A percentile compares a stretch with the other conserved stretches of the same genome.
These are phyloP conservation scores for Prinia subflava DNA, from an alignment of 2,113 vertebrate species.

Conservation along the genomic window DNA sequence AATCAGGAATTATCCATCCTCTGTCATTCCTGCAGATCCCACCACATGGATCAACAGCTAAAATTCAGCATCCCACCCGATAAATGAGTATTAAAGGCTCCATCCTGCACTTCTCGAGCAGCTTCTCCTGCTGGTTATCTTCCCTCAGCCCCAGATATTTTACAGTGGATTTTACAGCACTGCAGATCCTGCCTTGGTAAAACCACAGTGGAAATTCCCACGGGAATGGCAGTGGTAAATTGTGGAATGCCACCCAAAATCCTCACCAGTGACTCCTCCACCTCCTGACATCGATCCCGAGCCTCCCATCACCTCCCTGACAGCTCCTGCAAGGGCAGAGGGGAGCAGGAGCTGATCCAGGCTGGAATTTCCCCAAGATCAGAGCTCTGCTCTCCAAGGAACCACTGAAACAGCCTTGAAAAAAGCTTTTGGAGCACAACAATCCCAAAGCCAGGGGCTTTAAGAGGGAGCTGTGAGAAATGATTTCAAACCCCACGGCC, in stretches of 20 bases:
- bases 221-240: rapidly evolving
- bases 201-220: rapidly evolving
- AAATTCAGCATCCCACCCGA: too few relatives aligned
- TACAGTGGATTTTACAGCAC: background rate
- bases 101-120: too few relatives aligned
- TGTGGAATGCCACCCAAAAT: background rate
- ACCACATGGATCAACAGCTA: too few relatives aligned
- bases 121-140: rapidly evolving
- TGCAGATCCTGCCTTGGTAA: background rate
- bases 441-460: background rate
- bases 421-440: background rate
- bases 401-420: background rate
- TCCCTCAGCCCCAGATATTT: background rate
- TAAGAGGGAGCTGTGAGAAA: background rate
- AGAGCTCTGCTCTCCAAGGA: background rate
- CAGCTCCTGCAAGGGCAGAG: background rate
- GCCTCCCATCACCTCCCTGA: background rate
- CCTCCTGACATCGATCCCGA: background rate
- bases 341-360: background rate
- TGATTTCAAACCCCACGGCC: background rate
- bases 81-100: too few relatives aligned
- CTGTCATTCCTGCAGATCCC: background rate
- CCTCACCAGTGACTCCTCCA: background rate
- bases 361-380: background rate
- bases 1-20: background rate